Evolutionary conservation across 2,113 vertebrate genomes (phyloP).

Genomic region (Brachyhypopomus occidentalis): DNA sequence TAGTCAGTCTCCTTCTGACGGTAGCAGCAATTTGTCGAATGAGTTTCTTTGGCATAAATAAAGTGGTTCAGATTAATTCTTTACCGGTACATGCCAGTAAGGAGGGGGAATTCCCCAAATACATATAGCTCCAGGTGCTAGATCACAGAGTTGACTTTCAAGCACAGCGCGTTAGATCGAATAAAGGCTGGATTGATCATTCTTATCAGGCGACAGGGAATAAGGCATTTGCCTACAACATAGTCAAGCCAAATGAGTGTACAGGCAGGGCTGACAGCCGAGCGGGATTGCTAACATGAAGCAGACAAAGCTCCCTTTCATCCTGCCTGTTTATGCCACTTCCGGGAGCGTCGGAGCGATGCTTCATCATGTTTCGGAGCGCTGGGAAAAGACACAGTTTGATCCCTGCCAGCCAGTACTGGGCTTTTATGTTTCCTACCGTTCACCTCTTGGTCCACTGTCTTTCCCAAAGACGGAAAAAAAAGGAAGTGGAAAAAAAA

Average conservation of each 20-base stretch:
- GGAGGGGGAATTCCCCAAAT: conserved; percentile 11
- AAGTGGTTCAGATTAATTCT: background rate
- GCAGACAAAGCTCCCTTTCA: conserved; percentile 67
- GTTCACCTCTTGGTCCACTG: conserved; percentile 32
- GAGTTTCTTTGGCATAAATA: background rate
- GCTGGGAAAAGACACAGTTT: conserved; percentile 54
- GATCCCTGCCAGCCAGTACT: conserved; percentile 58
- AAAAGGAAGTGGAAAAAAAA: conserved; percentile 37
- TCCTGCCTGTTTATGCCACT: conserved; percentile 69
- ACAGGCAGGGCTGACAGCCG: conserved; percentile 62
- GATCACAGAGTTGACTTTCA: conserved; percentile 19
- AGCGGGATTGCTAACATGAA: conserved; percentile 70
- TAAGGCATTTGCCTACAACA: conserved; percentile 53
- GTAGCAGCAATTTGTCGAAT: background rate
- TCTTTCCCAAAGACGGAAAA: conserved; percentile 55
- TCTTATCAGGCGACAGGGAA: conserved; percentile 59
- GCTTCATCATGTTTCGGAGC: conserved; percentile 45
- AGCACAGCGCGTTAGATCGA: conserved; percentile 28
- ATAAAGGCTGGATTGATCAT: conserved; percentile 58
- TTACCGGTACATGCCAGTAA: background rate
- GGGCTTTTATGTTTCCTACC: conserved; percentile 69
- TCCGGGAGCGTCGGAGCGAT: conserved; percentile 58
- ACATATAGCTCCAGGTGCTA: conserved; percentile 10
- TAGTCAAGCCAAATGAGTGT: conserved; percentile 50
- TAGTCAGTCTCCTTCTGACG: background rate